phyloP scores from a whole-genome alignment of 2,113 vertebrate species.

The Chamaetylas fuelleborni region DNA sequence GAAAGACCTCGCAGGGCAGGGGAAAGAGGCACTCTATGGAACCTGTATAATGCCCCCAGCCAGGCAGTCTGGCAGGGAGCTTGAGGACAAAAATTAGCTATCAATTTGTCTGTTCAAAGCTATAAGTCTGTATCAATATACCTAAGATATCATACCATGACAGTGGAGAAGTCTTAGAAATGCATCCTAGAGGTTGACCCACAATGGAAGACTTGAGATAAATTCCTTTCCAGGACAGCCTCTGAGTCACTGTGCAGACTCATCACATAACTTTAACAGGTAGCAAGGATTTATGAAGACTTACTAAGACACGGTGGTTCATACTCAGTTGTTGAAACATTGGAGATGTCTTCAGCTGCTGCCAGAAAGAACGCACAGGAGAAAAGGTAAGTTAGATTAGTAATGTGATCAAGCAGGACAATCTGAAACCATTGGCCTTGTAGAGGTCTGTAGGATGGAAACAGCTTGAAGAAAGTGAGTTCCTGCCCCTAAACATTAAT shows the following conservation, averaged over 20 bases:
- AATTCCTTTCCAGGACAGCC: background rate
- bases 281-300: background rate
- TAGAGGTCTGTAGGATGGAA: background rate
- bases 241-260: background rate
- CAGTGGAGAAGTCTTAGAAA: background rate
- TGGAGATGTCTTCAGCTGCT: slow-evolving; percentile 28
- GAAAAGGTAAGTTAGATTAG: background rate
- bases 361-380: background rate
- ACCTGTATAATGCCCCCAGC: background rate
- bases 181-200: background rate
- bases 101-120: background rate
- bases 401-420: background rate
- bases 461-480: background rate
- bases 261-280: background rate
- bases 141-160: background rate
- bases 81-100: background rate
- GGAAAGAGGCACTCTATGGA: background rate
- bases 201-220: background rate
- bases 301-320: slow-evolving; percentile 68
- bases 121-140: background rate
- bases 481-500: background rate
- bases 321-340: background rate
- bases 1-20: background rate
- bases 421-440: background rate
- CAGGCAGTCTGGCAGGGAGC: background rate